Evolutionary conservation across 2,888 invertebrate genomes (phyloP), one percentile per base, ranked within the genome.

Genomic region (Amphipoea oculea): DNA sequence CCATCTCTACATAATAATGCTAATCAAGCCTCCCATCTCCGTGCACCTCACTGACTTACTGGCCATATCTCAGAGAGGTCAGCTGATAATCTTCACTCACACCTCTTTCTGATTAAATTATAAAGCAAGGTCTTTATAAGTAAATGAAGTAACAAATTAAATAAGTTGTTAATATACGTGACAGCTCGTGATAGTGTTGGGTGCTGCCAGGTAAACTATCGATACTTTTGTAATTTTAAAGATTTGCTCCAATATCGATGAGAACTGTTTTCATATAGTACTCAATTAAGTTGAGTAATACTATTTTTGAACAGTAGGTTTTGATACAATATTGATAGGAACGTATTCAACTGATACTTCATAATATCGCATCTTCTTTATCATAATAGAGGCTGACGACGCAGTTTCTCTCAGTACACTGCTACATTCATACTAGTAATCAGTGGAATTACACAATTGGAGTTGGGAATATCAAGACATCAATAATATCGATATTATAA

Each of bases 111-210:
- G 83, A 83, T 85, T 80, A 73, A 85, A 69, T 80, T 69, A 75
- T 85, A 83, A 79, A 75, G 77, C 76, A 72, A 79, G 70, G 48
- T 76, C 73, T 83, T 78, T 65, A 79, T 73, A 74, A 81, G 71
- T 81, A 65, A 81, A 84, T 84, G 36, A 78, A 82, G 72, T 60
- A 76, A 73, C 73, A 83, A 83, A 85, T 85, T 83, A 83, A 85
- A 85, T 83, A 80, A 83, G 63, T 67, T 73, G 51, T 75, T 76
- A 60, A 77, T 76, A 57, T 66, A 80, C 45, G 66, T 75, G 74
- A 78, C 72, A 77, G 45, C 79, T 20, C 0, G 29, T 12, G 48
- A 66, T 83, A 80, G 80, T 80, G 85, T 5, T 77, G 85, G n/a
- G 2, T 0, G 63, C 6, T 6, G 48, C 0, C 11, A 23, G 36